phyloP scores from a whole-genome alignment of 1,140 invertebrate genomes.

The Centruroides sculpturatus region DNA sequence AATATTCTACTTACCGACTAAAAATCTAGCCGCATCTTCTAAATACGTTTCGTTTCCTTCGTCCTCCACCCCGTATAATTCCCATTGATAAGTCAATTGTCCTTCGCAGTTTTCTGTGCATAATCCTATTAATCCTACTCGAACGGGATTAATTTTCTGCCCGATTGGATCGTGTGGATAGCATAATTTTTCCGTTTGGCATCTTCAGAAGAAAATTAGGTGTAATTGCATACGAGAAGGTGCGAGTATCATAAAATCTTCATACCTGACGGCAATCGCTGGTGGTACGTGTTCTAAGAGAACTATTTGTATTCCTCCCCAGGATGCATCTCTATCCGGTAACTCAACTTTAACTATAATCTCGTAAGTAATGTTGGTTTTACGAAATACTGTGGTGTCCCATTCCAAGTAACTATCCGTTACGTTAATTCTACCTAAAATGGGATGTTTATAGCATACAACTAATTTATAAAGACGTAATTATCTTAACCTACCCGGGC shows the following conservation, averaged over 20 bases:
- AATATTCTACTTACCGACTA: conserved; percentile 14
- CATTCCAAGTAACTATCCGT: conserved; percentile 16
- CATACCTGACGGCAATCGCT: conserved; percentile 19
- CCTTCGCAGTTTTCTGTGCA: conserved; percentile 23
- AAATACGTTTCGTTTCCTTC: conserved; percentile 18
- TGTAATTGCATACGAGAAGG: neutral
- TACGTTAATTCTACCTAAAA: conserved; percentile 17
- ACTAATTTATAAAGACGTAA: neutral
- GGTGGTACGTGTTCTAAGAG: conserved; percentile 21
- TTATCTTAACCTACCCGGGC: conserved; percentile 11
- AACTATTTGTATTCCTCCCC: conserved; percentile 21
- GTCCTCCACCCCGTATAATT: conserved; percentile 20
- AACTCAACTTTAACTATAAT: conserved; percentile 20
- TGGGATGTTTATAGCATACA: neutral
- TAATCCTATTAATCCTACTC: conserved; percentile 21
- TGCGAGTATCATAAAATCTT: neutral
- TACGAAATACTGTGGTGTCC: conserved; percentile 19
- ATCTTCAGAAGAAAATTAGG: conserved; percentile 3
- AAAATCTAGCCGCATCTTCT: conserved; percentile 18
- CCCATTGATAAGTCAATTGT: conserved; percentile 21
- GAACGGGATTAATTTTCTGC: conserved; percentile 24
- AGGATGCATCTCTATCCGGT: conserved; percentile 19
- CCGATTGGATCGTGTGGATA: conserved; percentile 22
- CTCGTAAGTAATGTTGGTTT: conserved; percentile 20
- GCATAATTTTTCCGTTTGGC: conserved; percentile 21